Conservation (phyloP, 2,113 vertebrate genomes). For the Phyllopteryx taeniolatus region DNA sequence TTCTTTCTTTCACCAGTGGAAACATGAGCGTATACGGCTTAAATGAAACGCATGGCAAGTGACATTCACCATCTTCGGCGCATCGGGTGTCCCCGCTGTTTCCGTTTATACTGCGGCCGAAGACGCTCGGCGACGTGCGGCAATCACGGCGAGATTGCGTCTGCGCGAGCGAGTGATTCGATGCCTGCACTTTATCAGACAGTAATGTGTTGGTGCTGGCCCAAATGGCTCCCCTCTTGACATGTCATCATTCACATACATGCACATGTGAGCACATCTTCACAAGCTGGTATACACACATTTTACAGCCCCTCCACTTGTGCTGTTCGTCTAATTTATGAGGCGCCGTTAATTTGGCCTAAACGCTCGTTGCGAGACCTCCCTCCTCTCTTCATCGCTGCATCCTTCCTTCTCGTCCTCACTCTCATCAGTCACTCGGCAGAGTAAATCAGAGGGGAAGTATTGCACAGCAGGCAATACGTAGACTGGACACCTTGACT, state of each 20-base stretch:
- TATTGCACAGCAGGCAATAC: conserved; percentile 75
- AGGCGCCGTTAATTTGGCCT: conserved; percentile 74
- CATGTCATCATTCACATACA: conserved; percentile 55
- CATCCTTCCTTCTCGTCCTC: conserved; percentile 53
- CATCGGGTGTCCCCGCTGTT: conserved; percentile 26
- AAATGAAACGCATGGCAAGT: conserved; percentile 14
- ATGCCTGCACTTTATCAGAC: conserved; percentile 57
- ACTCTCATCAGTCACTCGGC: conserved; percentile 66
- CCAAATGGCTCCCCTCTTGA: conserved; percentile 58
- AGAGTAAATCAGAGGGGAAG: conserved; percentile 73
- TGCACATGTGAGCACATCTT: conserved; percentile 17
- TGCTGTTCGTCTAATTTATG: conserved; percentile 74
- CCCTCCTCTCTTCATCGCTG: conserved; percentile 61
- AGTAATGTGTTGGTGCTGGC: conserved; percentile 59
- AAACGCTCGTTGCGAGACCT: conserved; percentile 70
- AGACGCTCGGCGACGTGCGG: conserved; percentile 19
- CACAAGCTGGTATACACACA: neutral
- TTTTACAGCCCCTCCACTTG: conserved; percentile 22
- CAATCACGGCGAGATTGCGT: conserved; percentile 60
- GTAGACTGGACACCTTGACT: conserved; percentile 71
- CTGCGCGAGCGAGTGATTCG: conserved; percentile 46
- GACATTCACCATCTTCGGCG: conserved; percentile 7
- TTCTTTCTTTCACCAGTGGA: neutral
- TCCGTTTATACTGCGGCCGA: conserved; percentile 31
- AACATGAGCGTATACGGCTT: neutral